A percentile compares a stretch with the other conserved stretches of the same genome.
phyloP scores from a whole-genome alignment of 2,797 vertebrate species.

The Alcedo quadribrachys region DNA sequence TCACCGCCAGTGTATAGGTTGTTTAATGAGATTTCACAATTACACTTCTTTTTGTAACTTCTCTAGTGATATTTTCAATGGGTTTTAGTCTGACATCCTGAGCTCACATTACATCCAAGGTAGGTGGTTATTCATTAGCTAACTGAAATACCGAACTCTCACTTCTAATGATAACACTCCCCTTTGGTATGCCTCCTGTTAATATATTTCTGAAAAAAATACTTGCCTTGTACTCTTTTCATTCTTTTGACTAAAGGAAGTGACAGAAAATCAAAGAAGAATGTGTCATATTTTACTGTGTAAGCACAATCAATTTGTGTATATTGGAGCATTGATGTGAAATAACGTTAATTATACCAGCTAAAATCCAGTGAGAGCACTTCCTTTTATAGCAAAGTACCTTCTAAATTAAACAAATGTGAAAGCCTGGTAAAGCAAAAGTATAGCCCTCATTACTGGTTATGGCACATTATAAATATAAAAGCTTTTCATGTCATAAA shows the following conservation, averaged over 20 bases:
- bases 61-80: neutral
- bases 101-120: neutral
- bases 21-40: neutral
- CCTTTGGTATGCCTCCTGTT: conserved; percentile 30
- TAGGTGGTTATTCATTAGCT: neutral
- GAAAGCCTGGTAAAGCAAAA: conserved; percentile 59
- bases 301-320: conserved; percentile 58
- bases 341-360: conserved; percentile 63
- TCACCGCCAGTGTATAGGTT: neutral
- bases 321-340: conserved; percentile 50
- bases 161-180: neutral
- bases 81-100: neutral
- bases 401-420: conserved; percentile 72
- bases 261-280: conserved; percentile 44
- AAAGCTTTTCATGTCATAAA: conserved; percentile 68
- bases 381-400: conserved; percentile 71
- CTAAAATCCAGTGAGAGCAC: conserved; percentile 55
- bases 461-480: conserved; percentile 66
- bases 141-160: neutral
- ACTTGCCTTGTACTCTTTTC: conserved; percentile 30
- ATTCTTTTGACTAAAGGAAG: conserved; percentile 42
- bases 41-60: neutral
- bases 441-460: conserved; percentile 55
- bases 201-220: conserved; percentile 19
- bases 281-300: conserved; percentile 20